These are phyloP conservation scores for Drosophila prosaltans DNA, from an alignment of 1,140 invertebrate species.

Conservation along the genomic window DNA sequence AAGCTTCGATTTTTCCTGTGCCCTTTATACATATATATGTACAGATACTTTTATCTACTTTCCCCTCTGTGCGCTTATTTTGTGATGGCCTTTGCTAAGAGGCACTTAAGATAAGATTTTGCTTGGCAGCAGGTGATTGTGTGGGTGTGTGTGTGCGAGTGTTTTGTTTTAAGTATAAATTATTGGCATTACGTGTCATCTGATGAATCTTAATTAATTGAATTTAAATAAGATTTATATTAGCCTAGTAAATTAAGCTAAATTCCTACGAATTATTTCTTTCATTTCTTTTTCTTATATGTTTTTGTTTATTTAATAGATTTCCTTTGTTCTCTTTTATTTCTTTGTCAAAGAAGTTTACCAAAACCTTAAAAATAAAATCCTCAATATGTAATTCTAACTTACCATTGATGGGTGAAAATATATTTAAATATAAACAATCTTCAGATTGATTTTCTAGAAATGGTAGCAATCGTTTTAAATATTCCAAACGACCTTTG, in stretches of 20 bases:
- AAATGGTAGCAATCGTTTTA: constrained; percentile 92
- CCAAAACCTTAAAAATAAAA: too few species aligned
- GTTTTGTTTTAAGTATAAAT: constrained; percentile 57
- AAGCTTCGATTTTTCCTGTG: constrained; percentile 4
- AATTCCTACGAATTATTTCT: neutral
- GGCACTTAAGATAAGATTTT: constrained; percentile 60
- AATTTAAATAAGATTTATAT: constrained; percentile 69
- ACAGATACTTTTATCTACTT: neutral
- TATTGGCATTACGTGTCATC: constrained; percentile 66
- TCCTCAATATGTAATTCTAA: neutral
- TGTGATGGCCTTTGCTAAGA: constrained; percentile 20
- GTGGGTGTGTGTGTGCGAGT: constrained; percentile 3
- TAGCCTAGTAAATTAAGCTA: constrained; percentile 27
- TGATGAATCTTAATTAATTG: constrained; percentile 72
- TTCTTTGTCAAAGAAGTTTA: too few species aligned
- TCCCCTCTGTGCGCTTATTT: neutral
- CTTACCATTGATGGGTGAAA: constrained; percentile 96
- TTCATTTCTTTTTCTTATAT: neutral
- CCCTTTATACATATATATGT: neutral
- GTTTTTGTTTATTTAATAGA: neutral
- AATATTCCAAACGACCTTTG: constrained; percentile 93
- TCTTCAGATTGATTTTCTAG: constrained; percentile 97
- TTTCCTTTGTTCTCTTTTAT: neutral
- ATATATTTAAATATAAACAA: constrained; percentile 98
- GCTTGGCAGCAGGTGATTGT: constrained; percentile 3